Evolutionary conservation across 2,888 invertebrate genomes (phyloP), one percentile per base, ranked within the genome.

Genomic region (Gortyna flavago): DNA sequence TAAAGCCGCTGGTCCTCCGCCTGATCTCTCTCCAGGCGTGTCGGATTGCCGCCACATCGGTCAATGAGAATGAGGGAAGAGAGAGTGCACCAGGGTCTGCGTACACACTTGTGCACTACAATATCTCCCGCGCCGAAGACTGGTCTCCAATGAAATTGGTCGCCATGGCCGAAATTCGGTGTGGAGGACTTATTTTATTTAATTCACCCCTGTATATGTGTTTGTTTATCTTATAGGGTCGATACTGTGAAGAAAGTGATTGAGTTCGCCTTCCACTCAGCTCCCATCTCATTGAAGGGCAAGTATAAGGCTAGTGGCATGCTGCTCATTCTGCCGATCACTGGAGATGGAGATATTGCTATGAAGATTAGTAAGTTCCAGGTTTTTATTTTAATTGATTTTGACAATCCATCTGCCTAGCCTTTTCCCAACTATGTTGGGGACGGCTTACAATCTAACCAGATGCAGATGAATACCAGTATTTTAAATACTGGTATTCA

Each of bases 281-380:
- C 92, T 65, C 80, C 83, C 1, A 21, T 93, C 1, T n/a, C 35
- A 0, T 6, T 94, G 69, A 92, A 87, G 69, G 93, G 92, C 8
- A 90, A 92, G 79, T 94, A 94, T 86, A 93, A 90, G 75, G 94
- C 95, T 13, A 87, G 91, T 1, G 96, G 95, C 7, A 88, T 89
- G 70, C 84, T 95, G 3, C 91, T 95, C 7, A 92, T 95, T n/a
- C 81, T 95, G 2, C 95, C 95, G 4, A 95, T 95, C 70, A 93
- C 79, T 65, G 96, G 96, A 32, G 93, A 95, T 51, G 96, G 96
- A 18, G 92, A 93, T 9, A 41, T 87, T 2, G 80, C 83, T 6
- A 87, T 95, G 13, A 91, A 91, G 84, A 87, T 93, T 7, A 93
- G 95, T 95, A 90, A 91, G 94, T 54, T 25, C 11, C 25, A 54